Evolutionary conservation across 2,888 invertebrate genomes (phyloP).

Genomic region (Elysia crispata): DNA sequence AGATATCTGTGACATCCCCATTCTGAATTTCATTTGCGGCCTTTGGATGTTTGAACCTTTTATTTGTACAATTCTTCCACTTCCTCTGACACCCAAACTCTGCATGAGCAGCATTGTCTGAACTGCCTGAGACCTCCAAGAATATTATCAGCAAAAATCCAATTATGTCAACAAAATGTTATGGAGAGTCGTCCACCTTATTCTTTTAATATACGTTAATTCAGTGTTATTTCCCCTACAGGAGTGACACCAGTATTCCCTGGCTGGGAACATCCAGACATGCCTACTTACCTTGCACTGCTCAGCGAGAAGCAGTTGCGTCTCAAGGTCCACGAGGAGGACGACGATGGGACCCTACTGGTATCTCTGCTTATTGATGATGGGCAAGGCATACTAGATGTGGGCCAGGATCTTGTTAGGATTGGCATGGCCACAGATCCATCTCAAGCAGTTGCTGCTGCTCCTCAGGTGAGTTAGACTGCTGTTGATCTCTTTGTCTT

Average conservation of each 20-base stretch:
- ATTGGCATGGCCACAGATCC: constrained; percentile 19
- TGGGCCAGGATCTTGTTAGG: constrained; percentile 32
- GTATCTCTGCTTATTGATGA: constrained; percentile 19
- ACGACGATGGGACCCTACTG: neutral
- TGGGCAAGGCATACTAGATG: constrained; percentile 22
- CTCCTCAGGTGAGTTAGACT: neutral
- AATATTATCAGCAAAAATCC: no score
- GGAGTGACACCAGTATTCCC: constrained; percentile 31
- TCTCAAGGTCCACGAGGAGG: constrained; percentile 16
- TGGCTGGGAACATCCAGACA: constrained; percentile 14
- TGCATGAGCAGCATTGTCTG: no score
- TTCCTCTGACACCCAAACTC: no score
- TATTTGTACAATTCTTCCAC: no score
- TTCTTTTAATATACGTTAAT: no score
- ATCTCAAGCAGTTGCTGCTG: neutral
- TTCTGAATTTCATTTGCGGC: no score
- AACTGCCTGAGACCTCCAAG: no score
- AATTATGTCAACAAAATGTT: no score
- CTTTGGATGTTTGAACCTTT: no score
- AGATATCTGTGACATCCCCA: no score
- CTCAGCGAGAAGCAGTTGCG: neutral
- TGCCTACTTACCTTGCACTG: constrained; percentile 10
- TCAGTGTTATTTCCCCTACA: constrained; percentile 5
- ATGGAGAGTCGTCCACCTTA: no score
- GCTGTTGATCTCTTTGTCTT: neutral